A percentile compares a stretch with the other conserved stretches of the same genome.
phyloP scores from a whole-genome alignment of 64 coral and sea anemone genomes.

The Platygyra sinensis region DNA sequence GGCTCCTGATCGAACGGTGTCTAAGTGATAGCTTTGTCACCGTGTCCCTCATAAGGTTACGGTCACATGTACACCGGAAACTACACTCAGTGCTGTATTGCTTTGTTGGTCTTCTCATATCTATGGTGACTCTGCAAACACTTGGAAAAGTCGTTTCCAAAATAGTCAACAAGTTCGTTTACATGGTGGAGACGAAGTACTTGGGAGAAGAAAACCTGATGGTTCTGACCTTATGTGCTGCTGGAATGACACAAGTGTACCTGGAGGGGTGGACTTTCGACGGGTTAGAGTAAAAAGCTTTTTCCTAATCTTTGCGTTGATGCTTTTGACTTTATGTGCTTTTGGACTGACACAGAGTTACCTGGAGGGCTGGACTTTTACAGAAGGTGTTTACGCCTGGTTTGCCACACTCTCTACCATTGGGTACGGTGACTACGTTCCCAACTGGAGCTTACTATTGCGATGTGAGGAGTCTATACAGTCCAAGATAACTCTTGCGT shows the following conservation, averaged over 20 bases:
- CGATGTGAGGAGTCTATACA: neutral
- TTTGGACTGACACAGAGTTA: slow-evolving; percentile 21
- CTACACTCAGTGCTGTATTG: slow-evolving; percentile 36
- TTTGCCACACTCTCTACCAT: slow-evolving; percentile 50
- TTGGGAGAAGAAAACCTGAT: slow-evolving; percentile 18
- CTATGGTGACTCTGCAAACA: slow-evolving; percentile 20
- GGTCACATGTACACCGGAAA: slow-evolving; percentile 51
- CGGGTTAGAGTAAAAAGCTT: slow-evolving; percentile 17
- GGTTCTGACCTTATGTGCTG: slow-evolving; percentile 19
- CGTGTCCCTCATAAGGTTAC: slow-evolving; percentile 22
- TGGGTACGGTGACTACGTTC: slow-evolving; percentile 60
- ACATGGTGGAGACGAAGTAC: neutral
- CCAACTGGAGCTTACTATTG: neutral
- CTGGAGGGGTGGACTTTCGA: slow-evolving; percentile 39
- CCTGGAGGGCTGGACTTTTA: slow-evolving; percentile 46
- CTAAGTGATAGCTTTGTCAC: neutral
- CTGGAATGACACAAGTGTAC: neutral
- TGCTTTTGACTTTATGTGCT: slow-evolving; percentile 31
- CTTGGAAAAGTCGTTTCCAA: slow-evolving; percentile 35
- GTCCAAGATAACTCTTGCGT: neutral
- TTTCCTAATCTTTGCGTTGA: slow-evolving; percentile 13
- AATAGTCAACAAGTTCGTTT: slow-evolving; percentile 1
- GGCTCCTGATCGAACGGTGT: no score
- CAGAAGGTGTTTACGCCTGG: slow-evolving; percentile 44
- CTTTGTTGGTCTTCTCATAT: slow-evolving; percentile 42